phyloP scores from a whole-genome alignment of 2,113 vertebrate genomes.

The Elaphurus davidianus region DNA sequence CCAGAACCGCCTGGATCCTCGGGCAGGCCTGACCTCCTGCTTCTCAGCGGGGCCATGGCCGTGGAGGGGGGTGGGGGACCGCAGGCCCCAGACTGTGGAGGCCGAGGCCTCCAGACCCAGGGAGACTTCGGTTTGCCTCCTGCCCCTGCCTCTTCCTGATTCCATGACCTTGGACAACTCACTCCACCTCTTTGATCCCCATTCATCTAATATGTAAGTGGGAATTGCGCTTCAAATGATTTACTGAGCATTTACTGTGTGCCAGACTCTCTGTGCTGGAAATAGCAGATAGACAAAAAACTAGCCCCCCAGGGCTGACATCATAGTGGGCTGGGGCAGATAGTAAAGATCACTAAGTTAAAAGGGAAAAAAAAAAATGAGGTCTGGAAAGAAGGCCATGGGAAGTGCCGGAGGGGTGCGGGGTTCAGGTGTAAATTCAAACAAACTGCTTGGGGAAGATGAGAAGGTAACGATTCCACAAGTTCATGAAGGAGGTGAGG shows the following conservation, averaged over 20 bases:
- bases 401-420: no score
- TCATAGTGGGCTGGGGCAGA: neutral
- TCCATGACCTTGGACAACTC: neutral
- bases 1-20: neutral
- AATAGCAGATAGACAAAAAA: neutral
- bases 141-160: neutral
- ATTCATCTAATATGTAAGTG: neutral
- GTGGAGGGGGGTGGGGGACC: rapidly evolving
- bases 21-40: neutral
- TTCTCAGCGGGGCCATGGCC: neutral
- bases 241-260: neutral
- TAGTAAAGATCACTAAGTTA: neutral
- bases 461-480: neutral
- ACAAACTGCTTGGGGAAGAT: neutral
- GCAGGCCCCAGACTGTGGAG: neutral
- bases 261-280: neutral
- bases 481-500: neutral
- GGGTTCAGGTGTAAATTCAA: neutral
- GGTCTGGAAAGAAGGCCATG: neutral
- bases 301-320: neutral
- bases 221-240: neutral
- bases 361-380: neutral
- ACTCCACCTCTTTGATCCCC: neutral
- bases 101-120: neutral
- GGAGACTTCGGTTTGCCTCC: neutral